Base-by-base conservation (phyloP, 2,113 vertebrate genomes). In the Dryoscopus gambensis region DNA sequence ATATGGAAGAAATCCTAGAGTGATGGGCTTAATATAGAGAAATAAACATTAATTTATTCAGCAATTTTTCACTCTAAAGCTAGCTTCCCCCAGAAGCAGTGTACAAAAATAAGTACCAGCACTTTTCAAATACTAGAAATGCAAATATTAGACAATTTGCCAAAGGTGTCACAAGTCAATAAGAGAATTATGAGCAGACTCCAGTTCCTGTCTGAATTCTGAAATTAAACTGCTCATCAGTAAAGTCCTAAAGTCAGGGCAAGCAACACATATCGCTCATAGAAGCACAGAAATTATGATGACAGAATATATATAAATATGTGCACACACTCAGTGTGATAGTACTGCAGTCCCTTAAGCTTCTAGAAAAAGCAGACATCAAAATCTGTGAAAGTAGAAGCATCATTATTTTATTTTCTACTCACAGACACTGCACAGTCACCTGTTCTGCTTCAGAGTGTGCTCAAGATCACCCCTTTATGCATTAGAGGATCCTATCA, bases 61-160 rank as follows among this genome's bases (percentile, higher is more conserved):
- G 18, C 40, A 60, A 35, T 85, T 97, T 91, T 92, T 92, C 87
- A 73, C 42, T 73, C 78, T 65, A 82, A 87, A 89, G 78, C 55
- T 56, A 82, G 53, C 30, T 84, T 87, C 7, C 21, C 62, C 75
- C 37, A 85, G 55, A 93, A 83, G 53, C 70, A 65, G 55, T 75
- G 62, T 23, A 85, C 40, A 89, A 82, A 80, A 91, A n/a, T 57
- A 95, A 87, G 37, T 55, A 91, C n/a, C 40, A 91, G 63, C 9
- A 82, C 85, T 95, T 90, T 94, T 95, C 84, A 96, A 77, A 93
- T 56, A 80, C 60, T 63, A 42, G 49, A 87, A 87, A 79, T 62
- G 57, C 57, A 95, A 90, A 91, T 85, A 89, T 73, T 62, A 83
- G 63, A n/a, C 81, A 94, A 80, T 79, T 91, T 90, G 67, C 89